These are phyloP conservation scores for Paedocypris sp. DNA, from an alignment of 2,113 vertebrate genomes.

Conservation along the genomic window DNA sequence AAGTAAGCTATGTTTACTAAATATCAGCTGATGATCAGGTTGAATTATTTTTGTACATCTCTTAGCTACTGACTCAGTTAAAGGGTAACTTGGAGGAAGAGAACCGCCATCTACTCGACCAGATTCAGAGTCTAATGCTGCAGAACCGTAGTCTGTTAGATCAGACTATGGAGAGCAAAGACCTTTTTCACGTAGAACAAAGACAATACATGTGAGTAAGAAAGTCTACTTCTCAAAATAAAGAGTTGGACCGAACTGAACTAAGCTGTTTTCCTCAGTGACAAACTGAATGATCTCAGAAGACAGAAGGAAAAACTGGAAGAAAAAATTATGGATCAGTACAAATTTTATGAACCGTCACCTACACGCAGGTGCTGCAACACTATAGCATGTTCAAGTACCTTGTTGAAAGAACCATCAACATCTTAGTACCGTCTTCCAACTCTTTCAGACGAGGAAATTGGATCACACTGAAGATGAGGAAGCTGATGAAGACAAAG, in stretches of 20 bases:
- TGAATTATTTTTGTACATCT: neutral
- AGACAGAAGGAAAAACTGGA: slow-evolving; percentile 97
- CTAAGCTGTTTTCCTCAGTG: slow-evolving; percentile 55
- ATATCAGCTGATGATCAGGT: neutral
- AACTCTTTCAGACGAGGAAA: slow-evolving; percentile 73
- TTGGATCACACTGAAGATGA: slow-evolving; percentile 98
- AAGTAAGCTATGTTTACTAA: no score
- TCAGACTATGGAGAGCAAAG: slow-evolving; percentile 98
- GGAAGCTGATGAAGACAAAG: slow-evolving; percentile 91
- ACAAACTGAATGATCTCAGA: slow-evolving; percentile 93
- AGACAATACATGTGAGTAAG: slow-evolving; percentile 87
- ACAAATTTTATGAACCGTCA: slow-evolving; percentile 96
- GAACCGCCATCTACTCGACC: slow-evolving; percentile 90
- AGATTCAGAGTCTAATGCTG: slow-evolving; percentile 96
- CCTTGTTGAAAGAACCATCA: neutral
- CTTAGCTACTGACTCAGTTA: slow-evolving; percentile 86
- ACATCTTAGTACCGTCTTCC: neutral
- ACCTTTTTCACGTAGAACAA: slow-evolving; percentile 95
- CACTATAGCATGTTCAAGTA: neutral
- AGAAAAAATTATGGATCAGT: slow-evolving; percentile 99
- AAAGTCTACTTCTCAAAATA: neutral
- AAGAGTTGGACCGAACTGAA: neutral
- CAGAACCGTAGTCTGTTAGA: slow-evolving; percentile 93
- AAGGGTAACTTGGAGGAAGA: slow-evolving; percentile 98
- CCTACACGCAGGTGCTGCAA: slow-evolving; percentile 81